Evolutionary conservation across 2,113 vertebrate species (phyloP), one percentile per base, ranked within the genome.

Genomic region (Lycaon pictus): DNA sequence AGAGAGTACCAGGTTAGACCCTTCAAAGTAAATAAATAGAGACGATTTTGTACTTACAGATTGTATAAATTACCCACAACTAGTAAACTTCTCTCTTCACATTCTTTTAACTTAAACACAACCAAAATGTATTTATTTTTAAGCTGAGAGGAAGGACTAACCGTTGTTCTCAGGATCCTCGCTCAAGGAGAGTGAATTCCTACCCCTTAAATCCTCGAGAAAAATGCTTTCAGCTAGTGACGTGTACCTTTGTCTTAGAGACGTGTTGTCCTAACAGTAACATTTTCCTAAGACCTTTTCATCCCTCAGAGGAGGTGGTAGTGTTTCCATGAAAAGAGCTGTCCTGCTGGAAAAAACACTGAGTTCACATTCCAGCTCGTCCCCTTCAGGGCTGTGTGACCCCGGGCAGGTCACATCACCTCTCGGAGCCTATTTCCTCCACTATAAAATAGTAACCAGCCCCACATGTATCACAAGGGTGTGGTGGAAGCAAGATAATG

Each of bases 121-220:
- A 97, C 92, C 92, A 97, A 97, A 93, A 43, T 37, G 29, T 12
- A 32, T 55, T 62, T 76, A 51, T 91, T 94, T 95, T 37, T n/a
- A 17, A 55, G 17, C 74, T 76, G 82, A 15, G 91, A 88, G 0
- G 88, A 97, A 97, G 97, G 96, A 95, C 96, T 71, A 91, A 79
- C 17, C 71, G 43, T 97, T 95, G 25, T 90, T 98, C 69, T 74
- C 95, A 94, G 91, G 60, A 1, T 96, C 97, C 90, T 0, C 15
- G 91, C 95, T 95, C 89, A 84, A 85, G 90, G 95, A 97, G 92
- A 95, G 92, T 87, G 93, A 96, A 84, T 97, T 89, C 96, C 96
- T 48, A 93, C 11, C 84, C 93, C 79, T 96, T 97, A 96, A 94
- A 85, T 53, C 67, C 77, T 85, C 90, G 4, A 90, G 19, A 93